Percentiles rank a stretch among this genome's conserved stretches.
Conservation (phyloP, 2,797 vertebrate genomes). For the Hydrophis major region DNA sequence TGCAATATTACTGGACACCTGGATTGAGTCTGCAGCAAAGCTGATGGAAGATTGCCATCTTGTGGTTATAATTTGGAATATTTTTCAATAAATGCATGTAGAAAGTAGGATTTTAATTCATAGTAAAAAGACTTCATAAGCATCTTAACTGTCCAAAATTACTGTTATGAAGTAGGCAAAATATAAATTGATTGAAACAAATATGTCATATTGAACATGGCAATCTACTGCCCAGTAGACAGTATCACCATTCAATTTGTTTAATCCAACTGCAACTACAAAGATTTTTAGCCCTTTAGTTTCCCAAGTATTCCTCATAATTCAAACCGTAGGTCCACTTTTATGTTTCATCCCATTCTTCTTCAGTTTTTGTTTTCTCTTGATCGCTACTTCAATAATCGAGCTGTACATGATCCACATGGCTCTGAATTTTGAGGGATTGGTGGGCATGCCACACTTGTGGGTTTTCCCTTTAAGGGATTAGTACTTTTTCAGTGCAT, state of each 20-base stretch:
- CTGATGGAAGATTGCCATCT: conserved; percentile 59
- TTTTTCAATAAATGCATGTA: not conserved
- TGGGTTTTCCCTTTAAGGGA: not conserved
- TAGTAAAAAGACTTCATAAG: not conserved
- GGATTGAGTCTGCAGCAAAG: conserved; percentile 19
- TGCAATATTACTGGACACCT: conserved; percentile 19
- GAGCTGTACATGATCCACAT: not conserved
- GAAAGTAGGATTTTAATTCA: not conserved
- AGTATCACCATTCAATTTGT: not conserved
- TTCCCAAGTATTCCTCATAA: not conserved
- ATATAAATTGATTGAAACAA: not conserved
- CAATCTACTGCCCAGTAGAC: not conserved
- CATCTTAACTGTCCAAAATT: not conserved
- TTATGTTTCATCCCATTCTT: not conserved
- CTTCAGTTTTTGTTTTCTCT: not conserved
- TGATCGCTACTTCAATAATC: too few species aligned
- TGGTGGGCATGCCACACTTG: not conserved
- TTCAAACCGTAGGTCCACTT: not conserved
- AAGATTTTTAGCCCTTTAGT: not conserved
- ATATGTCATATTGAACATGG: not conserved
- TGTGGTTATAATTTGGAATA: not conserved
- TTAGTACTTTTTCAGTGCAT: not conserved
- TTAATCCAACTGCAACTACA: not conserved
- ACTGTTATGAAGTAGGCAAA: not conserved
- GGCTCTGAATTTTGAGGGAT: not conserved